These are phyloP conservation scores for Panagrolaimus sp. DNA, from an alignment of 1,140 invertebrate species.

Conservation along the genomic window DNA sequence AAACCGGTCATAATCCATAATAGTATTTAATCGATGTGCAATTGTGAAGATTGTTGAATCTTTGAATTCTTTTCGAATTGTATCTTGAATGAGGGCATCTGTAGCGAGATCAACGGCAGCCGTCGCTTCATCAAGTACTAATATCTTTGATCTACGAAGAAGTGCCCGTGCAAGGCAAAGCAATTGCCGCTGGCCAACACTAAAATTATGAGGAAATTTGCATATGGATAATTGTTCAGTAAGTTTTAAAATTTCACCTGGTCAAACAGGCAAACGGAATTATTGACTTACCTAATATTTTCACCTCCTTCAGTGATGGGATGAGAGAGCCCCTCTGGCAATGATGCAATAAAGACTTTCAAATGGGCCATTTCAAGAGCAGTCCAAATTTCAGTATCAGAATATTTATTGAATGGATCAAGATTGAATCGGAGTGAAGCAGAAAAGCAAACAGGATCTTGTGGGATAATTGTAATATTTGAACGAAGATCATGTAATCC, in stretches of 20 bases:
- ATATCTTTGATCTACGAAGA: conserved; percentile 61
- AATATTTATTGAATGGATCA: conserved; percentile 74
- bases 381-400: conserved; percentile 69
- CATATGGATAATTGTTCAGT: not conserved
- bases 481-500: conserved; percentile 61
- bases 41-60: conserved; percentile 65
- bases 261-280: conserved; percentile 51
- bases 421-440: conserved; percentile 75
- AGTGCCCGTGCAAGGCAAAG: conserved; percentile 70
- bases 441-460: conserved; percentile 77
- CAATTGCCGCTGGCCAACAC: conserved; percentile 71
- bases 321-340: conserved; percentile 55
- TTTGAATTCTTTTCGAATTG: conserved; percentile 58
- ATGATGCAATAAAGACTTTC: conserved; percentile 56
- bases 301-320: conserved; percentile 61
- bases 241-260: not conserved
- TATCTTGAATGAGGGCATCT: conserved; percentile 60
- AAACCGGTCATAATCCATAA: conserved; percentile 61
- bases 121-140: conserved; percentile 80
- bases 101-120: conserved; percentile 72
- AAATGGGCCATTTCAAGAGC: conserved; percentile 71
- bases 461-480: conserved; percentile 78
- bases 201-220: conserved; percentile 28
- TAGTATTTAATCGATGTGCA: conserved; percentile 65
- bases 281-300: too few relatives aligned